Percentiles rank a stretch among this genome's conserved stretches.
Conservation (phyloP, 2,113 vertebrate genomes). For the Microtus pennsylvanicus region DNA sequence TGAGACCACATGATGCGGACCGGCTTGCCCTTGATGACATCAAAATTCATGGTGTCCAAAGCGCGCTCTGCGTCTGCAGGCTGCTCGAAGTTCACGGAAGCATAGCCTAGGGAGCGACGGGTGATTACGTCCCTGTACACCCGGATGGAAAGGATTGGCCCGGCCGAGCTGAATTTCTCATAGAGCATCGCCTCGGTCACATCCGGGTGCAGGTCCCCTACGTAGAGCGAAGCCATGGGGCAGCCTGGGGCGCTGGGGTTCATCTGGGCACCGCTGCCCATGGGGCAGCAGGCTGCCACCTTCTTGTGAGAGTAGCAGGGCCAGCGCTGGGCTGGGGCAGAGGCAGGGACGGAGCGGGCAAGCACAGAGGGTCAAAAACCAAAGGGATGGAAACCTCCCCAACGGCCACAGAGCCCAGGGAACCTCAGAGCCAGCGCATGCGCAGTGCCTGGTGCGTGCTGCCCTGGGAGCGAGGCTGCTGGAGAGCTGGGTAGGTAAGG, state of each 20-base stretch:
- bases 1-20: slow-evolving; percentile 31
- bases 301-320: background rate
- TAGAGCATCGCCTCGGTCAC: slow-evolving; percentile 25
- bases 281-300: background rate
- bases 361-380: background rate
- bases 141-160: slow-evolving; percentile 30
- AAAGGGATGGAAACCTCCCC: background rate
- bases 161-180: background rate
- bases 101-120: slow-evolving; percentile 20
- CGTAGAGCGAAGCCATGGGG: background rate
- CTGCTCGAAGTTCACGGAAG: slow-evolving; percentile 34
- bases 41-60: slow-evolving; percentile 41
- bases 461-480: background rate
- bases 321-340: background rate
- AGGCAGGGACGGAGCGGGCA: background rate
- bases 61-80: background rate
- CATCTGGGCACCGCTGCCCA: background rate
- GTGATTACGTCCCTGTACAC: background rate
- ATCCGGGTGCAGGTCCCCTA: slow-evolving; percentile 12
- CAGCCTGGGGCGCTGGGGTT: background rate
- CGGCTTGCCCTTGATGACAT: slow-evolving; percentile 5
- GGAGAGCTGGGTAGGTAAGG: too few species aligned
- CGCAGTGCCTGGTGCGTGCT: background rate
- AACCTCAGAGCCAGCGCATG: background rate
- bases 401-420: background rate